These are phyloP conservation scores for Sanderia malayensis DNA, from an alignment of 30 jellyfish, hydroid and myxozoan species.

Conservation along the genomic window DNA sequence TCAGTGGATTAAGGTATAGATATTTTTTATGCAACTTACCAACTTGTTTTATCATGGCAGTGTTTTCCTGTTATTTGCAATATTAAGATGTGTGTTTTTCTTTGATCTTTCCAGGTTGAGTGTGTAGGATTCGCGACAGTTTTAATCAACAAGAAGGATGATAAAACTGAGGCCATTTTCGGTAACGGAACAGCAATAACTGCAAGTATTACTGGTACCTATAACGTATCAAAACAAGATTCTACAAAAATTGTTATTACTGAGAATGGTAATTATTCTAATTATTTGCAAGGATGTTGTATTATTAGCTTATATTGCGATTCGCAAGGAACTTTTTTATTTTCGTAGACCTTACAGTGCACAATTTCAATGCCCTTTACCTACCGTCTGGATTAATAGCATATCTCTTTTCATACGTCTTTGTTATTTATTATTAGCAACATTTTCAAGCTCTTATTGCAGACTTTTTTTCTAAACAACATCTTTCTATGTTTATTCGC, in stretches of 20 bases:
- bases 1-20: constrained; percentile 16
- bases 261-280: constrained; percentile 33
- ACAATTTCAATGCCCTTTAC: too few relatives aligned
- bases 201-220: constrained; percentile 64
- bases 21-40: not conserved
- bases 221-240: constrained; percentile 46
- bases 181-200: constrained; percentile 64
- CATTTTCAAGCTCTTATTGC: not conserved
- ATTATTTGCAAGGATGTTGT: too few relatives aligned
- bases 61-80: not conserved
- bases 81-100: not conserved
- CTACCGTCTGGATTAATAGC: too few relatives aligned
- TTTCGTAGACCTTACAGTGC: too few relatives aligned
- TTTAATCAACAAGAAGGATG: constrained; percentile 23
- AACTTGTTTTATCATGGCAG: not conserved
- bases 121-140: constrained; percentile 70
- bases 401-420: not conserved
- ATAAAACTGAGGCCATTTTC: constrained; percentile 32
- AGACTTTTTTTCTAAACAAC: too few relatives aligned
- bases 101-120: constrained; percentile 56
- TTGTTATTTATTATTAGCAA: not conserved
- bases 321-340: too few relatives aligned
- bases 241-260: constrained; percentile 19
- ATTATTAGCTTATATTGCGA: too few relatives aligned
- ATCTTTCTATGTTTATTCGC: not conserved